Percentiles rank a stretch among this genome's conserved stretches.
Conservation (phyloP, 2,888 invertebrate species). For the Parelbella ahira region DNA sequence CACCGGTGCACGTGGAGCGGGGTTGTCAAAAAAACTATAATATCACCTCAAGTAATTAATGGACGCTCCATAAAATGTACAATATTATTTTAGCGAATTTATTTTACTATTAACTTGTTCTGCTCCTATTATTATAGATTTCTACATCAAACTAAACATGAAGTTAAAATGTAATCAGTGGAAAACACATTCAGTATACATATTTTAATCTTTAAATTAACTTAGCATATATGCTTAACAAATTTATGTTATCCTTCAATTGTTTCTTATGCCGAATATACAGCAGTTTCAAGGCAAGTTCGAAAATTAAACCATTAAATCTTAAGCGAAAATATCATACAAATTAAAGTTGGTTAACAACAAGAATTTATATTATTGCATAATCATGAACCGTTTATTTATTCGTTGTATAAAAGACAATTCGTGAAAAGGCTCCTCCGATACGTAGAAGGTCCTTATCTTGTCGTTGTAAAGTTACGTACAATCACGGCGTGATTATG, state of each 20-base stretch:
- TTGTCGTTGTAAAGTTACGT: slow-evolving; percentile 10
- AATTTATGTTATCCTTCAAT: background rate
- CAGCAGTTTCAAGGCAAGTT: background rate
- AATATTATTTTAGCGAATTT: too few relatives aligned
- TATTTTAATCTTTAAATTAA: too few relatives aligned
- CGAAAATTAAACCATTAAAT: background rate
- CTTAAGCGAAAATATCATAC: background rate
- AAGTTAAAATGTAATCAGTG: too few relatives aligned
- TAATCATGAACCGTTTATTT: background rate
- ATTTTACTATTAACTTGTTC: too few relatives aligned
- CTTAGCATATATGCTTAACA: too few relatives aligned
- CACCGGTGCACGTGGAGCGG: too few relatives aligned
- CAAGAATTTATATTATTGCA: slow-evolving; percentile 6
- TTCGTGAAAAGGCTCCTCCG: slow-evolving; percentile 3
- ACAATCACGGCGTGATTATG: slow-evolving; percentile 2
- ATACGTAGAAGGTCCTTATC: slow-evolving; percentile 1
- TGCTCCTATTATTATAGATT: too few relatives aligned
- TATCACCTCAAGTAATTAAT: too few relatives aligned
- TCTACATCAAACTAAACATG: too few relatives aligned
- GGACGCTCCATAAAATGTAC: too few relatives aligned
- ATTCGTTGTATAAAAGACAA: background rate
- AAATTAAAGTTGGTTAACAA: background rate
- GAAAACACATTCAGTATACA: too few relatives aligned
- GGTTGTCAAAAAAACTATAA: too few relatives aligned
- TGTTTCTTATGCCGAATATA: background rate